Evolutionary conservation across 2,797 vertebrate genomes (phyloP), one percentile per base, ranked within the genome.

Genomic region (Typhlichthys subterraneus): DNA sequence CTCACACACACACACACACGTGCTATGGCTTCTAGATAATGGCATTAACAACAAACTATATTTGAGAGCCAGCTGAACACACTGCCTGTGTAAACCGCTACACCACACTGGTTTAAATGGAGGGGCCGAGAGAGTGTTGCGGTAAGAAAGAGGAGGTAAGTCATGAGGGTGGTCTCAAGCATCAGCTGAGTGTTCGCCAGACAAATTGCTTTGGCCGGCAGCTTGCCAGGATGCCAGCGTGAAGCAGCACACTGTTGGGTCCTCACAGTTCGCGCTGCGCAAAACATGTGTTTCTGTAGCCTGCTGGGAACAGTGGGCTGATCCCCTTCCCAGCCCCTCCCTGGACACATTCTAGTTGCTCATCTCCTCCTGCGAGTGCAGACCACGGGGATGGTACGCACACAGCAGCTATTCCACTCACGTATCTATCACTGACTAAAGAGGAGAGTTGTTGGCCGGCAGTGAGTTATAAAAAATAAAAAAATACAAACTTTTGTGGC

Each of bases 171-270:
- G 76, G 75, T 72, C 73, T 65, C 63, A 60, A 74, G 57, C 72
- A 74, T 76, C 70, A 66, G 75, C 85, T 87, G 82, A 87, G 80
- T 77, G 84, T 80, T 88, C 63, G 78, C 84, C 85, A 86, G 88
- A 92, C 89, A 92, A 91, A 92, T 90, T 87, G 82, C 84, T 64
- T 77, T 82, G 75, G 82, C 79, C 82, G 82, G 81, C 78, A 62
- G 68, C 68, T 12, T 71, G 61, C 68, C 67, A 79, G 12, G 75
- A 75, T 72, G 85, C 17, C 87, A 82, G 82, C 76, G 55, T 81
- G 85, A 81, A 65, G 70, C 75, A 62, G 70, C 72, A 51, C 73
- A 70, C 77, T 29, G 45, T 74, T 80, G 64, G 68, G 57, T 65
- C 48, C 67, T 67, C 57, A 56, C 67, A 61, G 69, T 82, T 72